Conservation (phyloP, 2,888 invertebrate genomes). For the Cistogaster globosa region DNA sequence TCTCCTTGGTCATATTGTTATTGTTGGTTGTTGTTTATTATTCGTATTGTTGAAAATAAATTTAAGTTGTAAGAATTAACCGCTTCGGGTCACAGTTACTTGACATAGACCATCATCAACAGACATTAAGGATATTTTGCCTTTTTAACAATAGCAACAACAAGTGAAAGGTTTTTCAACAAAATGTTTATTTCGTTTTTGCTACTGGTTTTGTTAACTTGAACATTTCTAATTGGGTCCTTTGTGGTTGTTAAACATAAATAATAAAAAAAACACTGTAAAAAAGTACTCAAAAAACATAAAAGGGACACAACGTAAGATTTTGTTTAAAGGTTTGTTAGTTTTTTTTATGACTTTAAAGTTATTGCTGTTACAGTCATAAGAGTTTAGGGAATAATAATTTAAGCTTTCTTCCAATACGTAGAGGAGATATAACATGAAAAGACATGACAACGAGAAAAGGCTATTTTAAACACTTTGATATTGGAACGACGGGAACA, state of each 20-base stretch:
- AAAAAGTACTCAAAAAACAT: constrained; percentile 22
- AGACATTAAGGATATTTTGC: constrained; percentile 55
- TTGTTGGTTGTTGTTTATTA: constrained; percentile 56
- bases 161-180: constrained; percentile 39
- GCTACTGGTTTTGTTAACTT: constrained; percentile 78
- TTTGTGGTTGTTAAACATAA: constrained; percentile 77
- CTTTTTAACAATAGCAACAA: constrained; percentile 30
- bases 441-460: background rate
- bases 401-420: constrained; percentile 32
- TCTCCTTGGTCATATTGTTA: constrained; percentile 27
- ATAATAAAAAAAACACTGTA: constrained; percentile 2
- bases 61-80: constrained; percentile 80
- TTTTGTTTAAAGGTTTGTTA: constrained; percentile 46
- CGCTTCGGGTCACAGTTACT: constrained; percentile 81
- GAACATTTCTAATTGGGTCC: constrained; percentile 81
- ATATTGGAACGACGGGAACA: background rate
- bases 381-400: constrained; percentile 74
- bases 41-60: constrained; percentile 59
- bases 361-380: constrained; percentile 79
- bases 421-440: background rate
- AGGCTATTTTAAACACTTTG: background rate
- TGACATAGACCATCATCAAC: constrained; percentile 76
- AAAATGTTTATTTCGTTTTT: constrained; percentile 3
- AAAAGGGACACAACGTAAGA: constrained; percentile 57
- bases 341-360: constrained; percentile 75